Percentiles rank a stretch among this genome's conserved stretches.
Conservation (phyloP, 1,140 invertebrate genomes). For the Ostrea edulis region DNA sequence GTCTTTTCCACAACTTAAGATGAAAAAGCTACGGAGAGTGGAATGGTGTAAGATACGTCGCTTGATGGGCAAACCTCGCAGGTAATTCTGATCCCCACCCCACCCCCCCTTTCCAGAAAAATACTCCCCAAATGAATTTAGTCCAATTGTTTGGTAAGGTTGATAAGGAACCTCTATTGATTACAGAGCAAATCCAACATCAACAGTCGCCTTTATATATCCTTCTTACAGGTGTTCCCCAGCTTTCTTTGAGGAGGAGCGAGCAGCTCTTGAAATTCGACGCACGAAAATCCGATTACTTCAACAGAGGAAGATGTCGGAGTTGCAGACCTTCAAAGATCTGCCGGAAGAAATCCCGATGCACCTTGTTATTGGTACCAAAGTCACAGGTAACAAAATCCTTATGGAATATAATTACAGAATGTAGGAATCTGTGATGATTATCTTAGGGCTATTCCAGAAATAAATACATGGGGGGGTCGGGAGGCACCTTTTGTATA, state of each 20-base stretch:
- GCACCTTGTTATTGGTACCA: conserved; percentile 97
- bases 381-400: conserved; percentile 87
- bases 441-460: too few relatives aligned
- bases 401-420: not conserved
- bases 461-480: too few relatives aligned
- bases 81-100: conserved; percentile 82
- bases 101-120: too few relatives aligned
- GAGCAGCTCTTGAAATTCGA: conserved; percentile 92
- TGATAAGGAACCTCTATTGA: too few relatives aligned
- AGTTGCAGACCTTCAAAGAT: conserved; percentile 88
- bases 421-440: too few relatives aligned
- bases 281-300: conserved; percentile 94
- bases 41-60: conserved; percentile 97
- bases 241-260: conserved; percentile 97
- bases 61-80: conserved; percentile 97
- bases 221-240: conserved; percentile 79
- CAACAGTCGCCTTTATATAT: not conserved
- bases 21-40: conserved; percentile 89
- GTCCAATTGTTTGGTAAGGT: too few relatives aligned
- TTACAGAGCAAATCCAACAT: not conserved
- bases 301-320: conserved; percentile 95
- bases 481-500: too few relatives aligned
- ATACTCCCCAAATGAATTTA: too few relatives aligned
- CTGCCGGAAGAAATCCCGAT: conserved; percentile 96
- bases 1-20: conserved; percentile 95